Conservation (phyloP, 2,888 invertebrate genomes). For the Fragum fragum region DNA sequence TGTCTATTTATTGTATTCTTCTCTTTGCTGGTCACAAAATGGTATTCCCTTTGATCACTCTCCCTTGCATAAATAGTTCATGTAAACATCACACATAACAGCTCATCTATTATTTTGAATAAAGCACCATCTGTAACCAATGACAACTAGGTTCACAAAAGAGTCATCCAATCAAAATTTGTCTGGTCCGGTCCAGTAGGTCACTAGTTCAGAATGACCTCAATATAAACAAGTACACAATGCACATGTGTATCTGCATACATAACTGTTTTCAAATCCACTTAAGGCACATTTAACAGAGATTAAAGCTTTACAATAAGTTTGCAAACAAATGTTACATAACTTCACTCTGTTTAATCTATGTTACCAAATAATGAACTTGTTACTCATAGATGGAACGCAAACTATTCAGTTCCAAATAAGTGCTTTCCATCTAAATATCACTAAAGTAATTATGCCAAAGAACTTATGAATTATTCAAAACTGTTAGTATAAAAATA, state of each 20-base stretch:
- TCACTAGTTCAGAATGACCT: not conserved
- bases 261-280: not conserved
- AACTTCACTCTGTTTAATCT: not conserved
- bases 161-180: not conserved
- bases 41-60: not conserved
- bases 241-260: not conserved
- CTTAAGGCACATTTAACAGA: not conserved
- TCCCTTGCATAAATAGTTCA: not conserved
- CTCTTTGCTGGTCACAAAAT: not conserved
- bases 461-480: not conserved
- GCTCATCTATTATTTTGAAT: not conserved
- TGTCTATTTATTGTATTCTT: not conserved
- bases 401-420: not conserved
- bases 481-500: not conserved
- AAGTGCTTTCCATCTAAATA: not conserved
- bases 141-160: not conserved
- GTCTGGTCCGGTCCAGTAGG: not conserved
- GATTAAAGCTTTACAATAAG: slow-evolving; percentile 1
- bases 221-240: not conserved
- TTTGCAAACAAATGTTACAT: slow-evolving; percentile 5
- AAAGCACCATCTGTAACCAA: slow-evolving; percentile 10
- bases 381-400: not conserved
- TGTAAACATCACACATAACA: not conserved
- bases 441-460: not conserved
- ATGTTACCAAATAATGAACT: not conserved